Base-by-base conservation (phyloP, 2,797 vertebrate genomes). In the Ciconia nigra region DNA sequence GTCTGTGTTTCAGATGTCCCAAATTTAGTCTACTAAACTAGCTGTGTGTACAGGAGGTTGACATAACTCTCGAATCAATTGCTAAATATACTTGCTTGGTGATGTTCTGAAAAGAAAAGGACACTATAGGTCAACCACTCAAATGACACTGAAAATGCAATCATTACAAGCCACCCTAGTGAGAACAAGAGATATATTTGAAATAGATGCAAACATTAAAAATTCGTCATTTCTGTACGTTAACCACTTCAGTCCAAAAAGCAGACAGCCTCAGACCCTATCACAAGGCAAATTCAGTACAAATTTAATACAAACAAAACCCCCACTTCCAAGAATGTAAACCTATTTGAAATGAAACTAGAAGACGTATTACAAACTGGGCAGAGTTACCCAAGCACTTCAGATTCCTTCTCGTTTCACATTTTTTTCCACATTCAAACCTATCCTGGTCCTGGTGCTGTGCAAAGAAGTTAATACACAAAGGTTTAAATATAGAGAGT, bases 401-500 rank as follows among this genome's bases (percentile, higher is more conserved):
- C 35, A 54, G 24, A 67, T 89, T 77, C 78, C 46, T 89, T 67
- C 74, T 65, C 78, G 15, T 81, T 91, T 85, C 46, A 54, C 29
- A 1, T 85, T 70, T 73, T 88, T 84, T 86, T n/a, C 59, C 37
- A 37, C 51, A 31, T 77, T 89, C 84, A 93, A 92, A 77, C 33
- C 59, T 54, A 66, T 37, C 41, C 16, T 71, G 58, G 47, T 71
- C 42, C 44, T 41, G n/a, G 14, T 86, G 25, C 89, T 61, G 37
- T 87, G 67, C 90, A 74, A 69, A 51, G 39, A 93, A 90, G 74
- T 87, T 90, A 94, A 96, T 55, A 91, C 66, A 95, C 92, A 92
- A 80, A 92, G 42, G 71, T 76, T 92, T 96, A 92, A 95, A 96
- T 94, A 83, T 83, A 94, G 88, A 95, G 86, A 85, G 78, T 59